Evolutionary conservation across 2,888 invertebrate species (phyloP), one percentile per base, ranked within the genome.

Genomic region (Drosophila niveifrons): DNA sequence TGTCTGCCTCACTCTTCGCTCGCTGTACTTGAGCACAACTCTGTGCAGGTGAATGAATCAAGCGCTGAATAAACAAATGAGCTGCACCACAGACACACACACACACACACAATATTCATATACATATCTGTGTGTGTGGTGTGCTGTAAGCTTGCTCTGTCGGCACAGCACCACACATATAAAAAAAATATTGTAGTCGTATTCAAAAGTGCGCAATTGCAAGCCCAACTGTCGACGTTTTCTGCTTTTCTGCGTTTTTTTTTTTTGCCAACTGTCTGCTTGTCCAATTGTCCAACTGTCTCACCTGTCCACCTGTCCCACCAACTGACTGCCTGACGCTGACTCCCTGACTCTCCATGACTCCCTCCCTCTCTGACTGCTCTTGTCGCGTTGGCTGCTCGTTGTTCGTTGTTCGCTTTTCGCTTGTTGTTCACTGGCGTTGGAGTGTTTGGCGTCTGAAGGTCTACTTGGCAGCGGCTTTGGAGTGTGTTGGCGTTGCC

Each of bases 371-470:
- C 65, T 39, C n/a, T 66, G 64, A 68, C 62, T 75, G 72, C 73
- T 73, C 75, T 75, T 78, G 82, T 80, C 75, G 82, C 80, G 86
- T 85, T 81, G 82, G 74, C 61, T 78, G 66, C 47, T 58, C 15
- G 57, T 41, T 51, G 53, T 51, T 55, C 44, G 66, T 15, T 47
- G 57, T 52, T 74, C 46, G 64, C 34, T 55, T 63, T 41, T 67
- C 34, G 63, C 36, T 47, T 52, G 57, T 59, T 68, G 77, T 59
- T 39, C 58, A 50, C 75, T 75, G 82, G 87, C 77, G 89, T 89
- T 85, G 85, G 86, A 89, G 88, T 89, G 85, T 85, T 85, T 85
- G 85, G 85, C 85, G 85, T 85, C 85, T 85, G 89, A 85, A 89
- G 85, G 85, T 85, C 85, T 85, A 89, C 85, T 83, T 88, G 87